phyloP scores from a whole-genome alignment of 2,888 invertebrate species.

The Erebia epiphron region DNA sequence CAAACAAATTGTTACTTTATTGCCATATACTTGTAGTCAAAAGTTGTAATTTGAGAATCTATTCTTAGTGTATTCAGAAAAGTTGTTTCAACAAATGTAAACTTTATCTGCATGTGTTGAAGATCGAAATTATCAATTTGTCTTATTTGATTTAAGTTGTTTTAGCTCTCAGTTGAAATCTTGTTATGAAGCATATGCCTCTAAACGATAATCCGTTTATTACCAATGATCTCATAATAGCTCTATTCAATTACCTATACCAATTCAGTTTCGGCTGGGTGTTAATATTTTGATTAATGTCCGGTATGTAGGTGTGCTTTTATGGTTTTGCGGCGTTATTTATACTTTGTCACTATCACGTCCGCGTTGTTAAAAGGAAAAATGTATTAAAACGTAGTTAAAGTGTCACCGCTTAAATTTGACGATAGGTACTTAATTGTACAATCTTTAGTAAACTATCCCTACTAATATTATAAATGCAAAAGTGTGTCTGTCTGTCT shows the following conservation, averaged over 20 bases:
- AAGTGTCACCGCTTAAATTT: no score
- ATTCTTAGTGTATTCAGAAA: background rate
- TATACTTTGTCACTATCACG: slow-evolving; percentile 7
- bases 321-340: slow-evolving; percentile 31
- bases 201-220: slow-evolving; percentile 56
- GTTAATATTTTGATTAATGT: slow-evolving; percentile 39
- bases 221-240: slow-evolving; percentile 55
- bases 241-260: slow-evolving; percentile 55
- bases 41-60: background rate
- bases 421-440: no score
- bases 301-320: slow-evolving; percentile 13
- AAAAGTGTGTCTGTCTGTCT: no score
- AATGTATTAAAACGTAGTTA: no score
- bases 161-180: background rate
- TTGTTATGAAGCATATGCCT: slow-evolving; percentile 42
- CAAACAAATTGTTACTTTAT: background rate
- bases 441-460: no score
- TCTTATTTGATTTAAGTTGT: background rate
- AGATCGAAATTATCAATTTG: slow-evolving; percentile 14
- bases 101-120: slow-evolving; percentile 2
- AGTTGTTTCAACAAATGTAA: background rate
- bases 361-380: background rate
- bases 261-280: slow-evolving; percentile 53
- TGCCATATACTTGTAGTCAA: background rate
- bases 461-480: no score